Conservation (phyloP, 2,888 invertebrate species). For the Phytoseiulus persimilis region DNA sequence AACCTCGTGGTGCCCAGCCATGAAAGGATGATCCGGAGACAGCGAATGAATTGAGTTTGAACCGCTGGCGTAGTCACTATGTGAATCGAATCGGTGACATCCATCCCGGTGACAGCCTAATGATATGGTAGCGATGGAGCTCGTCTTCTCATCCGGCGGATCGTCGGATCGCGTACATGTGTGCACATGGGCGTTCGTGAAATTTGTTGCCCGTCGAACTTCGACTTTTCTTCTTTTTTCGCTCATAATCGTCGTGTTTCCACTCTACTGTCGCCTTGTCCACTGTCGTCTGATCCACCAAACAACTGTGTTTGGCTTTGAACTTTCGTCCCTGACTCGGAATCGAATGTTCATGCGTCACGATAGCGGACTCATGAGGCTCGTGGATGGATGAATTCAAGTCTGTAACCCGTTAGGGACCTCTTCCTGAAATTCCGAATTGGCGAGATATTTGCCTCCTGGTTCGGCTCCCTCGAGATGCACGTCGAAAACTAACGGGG, state of each 20-base stretch:
- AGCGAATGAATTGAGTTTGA: slow-evolving; percentile 5
- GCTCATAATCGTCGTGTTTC: background rate
- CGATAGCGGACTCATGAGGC: too few relatives aligned
- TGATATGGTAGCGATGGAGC: background rate
- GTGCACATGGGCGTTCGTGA: background rate
- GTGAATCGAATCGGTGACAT: background rate
- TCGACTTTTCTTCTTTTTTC: background rate
- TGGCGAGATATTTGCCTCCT: too few relatives aligned
- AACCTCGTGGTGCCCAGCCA: background rate
- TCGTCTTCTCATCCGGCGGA: background rate
- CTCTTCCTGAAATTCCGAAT: too few relatives aligned
- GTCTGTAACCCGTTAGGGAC: too few relatives aligned
- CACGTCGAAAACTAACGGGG: too few relatives aligned
- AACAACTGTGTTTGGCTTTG: background rate
- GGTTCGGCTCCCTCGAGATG: too few relatives aligned
- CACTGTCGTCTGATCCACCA: background rate
- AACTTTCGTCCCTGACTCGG: background rate
- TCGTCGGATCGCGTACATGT: background rate
- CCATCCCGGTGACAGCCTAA: background rate
- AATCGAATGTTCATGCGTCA: background rate
- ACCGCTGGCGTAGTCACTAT: background rate
- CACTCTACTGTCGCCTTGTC: background rate
- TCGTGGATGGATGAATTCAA: too few relatives aligned
- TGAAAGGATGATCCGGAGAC: background rate
- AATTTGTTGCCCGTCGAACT: background rate